Percentiles rank a stretch among this genome's conserved stretches.
Conservation (phyloP, 2,797 vertebrate genomes). For the Bradypodion pumilum region DNA sequence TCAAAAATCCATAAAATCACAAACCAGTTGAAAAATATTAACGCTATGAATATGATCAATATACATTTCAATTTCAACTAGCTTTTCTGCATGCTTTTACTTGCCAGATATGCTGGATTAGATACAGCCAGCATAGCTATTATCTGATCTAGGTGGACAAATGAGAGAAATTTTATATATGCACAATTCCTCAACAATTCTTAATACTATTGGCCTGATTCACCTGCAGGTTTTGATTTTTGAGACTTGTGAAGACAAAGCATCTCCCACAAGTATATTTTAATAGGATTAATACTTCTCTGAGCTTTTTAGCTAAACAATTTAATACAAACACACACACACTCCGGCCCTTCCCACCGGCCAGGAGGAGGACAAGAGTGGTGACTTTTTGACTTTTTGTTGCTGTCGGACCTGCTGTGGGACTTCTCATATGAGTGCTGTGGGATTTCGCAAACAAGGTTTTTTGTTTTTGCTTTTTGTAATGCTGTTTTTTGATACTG, state of each 20-base stretch:
- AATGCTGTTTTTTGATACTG: too few relatives aligned
- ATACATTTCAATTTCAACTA: background rate
- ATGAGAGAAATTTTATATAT: too few relatives aligned
- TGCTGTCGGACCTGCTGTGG: too few relatives aligned
- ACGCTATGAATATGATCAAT: background rate
- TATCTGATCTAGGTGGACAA: background rate
- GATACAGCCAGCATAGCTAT: background rate
- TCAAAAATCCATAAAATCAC: background rate
- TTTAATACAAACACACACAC: background rate
- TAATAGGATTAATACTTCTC: background rate
- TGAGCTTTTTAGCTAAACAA: background rate
- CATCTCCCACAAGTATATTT: background rate
- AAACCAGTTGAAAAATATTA: background rate
- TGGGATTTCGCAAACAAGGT: too few relatives aligned
- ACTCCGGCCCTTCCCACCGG: too few relatives aligned
- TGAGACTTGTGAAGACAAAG: too few relatives aligned
- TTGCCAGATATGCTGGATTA: background rate
- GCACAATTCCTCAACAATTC: slow-evolving; percentile 1
- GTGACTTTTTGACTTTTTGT: too few relatives aligned
- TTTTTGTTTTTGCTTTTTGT: too few relatives aligned
- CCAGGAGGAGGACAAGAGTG: too few relatives aligned
- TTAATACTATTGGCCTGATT: background rate
- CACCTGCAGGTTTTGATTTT: background rate
- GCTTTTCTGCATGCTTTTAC: background rate
- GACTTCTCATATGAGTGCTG: too few relatives aligned